phyloP scores from a whole-genome alignment of 2,113 vertebrate species.

The Myiagra hebetior region DNA sequence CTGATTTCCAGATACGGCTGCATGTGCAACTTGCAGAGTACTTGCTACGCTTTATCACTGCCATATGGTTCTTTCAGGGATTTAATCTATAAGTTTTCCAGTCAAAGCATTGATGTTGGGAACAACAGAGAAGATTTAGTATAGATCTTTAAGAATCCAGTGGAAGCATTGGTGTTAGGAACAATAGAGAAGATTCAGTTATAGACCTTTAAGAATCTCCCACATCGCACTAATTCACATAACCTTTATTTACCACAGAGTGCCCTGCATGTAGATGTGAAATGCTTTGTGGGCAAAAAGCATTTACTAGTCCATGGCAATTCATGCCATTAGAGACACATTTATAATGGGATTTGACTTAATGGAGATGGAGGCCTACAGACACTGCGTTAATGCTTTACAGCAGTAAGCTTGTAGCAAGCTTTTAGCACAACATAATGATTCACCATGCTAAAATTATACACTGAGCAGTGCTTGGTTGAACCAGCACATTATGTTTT shows the following conservation, averaged over 20 bases:
- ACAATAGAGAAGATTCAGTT: background rate
- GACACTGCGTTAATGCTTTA: background rate
- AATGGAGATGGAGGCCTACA: conserved; percentile 12
- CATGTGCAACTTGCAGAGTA: background rate
- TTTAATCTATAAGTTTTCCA: background rate
- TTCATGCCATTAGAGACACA: background rate
- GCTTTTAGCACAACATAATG: conserved; percentile 40
- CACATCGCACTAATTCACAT: background rate
- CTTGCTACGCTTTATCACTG: background rate
- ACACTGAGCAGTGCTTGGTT: background rate
- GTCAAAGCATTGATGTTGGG: background rate
- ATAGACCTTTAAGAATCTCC: background rate
- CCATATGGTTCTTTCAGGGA: background rate
- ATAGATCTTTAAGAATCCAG: background rate
- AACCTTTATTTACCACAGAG: background rate
- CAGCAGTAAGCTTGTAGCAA: background rate
- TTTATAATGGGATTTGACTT: conserved; percentile 27
- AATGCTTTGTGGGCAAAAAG: background rate
- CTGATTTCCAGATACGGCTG: background rate
- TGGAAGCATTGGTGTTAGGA: background rate
- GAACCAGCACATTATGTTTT: conserved; percentile 27
- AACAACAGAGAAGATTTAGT: background rate
- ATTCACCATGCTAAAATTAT: conserved; percentile 45
- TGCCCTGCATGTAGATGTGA: background rate
- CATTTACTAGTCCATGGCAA: background rate